phyloP scores from a whole-genome alignment of 1,140 invertebrate genomes.

The Tetranychus cinnabarinus region DNA sequence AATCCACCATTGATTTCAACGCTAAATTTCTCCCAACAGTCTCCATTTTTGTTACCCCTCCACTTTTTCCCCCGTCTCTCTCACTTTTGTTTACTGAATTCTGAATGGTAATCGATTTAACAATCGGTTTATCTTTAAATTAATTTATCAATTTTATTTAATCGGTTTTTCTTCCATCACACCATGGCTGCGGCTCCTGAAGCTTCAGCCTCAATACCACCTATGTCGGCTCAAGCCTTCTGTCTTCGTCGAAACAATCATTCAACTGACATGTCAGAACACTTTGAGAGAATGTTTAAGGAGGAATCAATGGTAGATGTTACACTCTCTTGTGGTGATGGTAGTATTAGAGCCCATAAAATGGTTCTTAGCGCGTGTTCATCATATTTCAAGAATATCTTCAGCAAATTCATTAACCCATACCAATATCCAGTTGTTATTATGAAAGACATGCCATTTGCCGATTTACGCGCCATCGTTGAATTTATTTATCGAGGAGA shows the following conservation, averaged over 20 bases:
- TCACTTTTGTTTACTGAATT: no score
- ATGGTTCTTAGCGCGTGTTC: slow-evolving; percentile 27
- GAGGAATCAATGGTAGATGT: slow-evolving; percentile 5
- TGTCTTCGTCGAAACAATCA: slow-evolving; percentile 1
- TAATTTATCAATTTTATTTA: no score
- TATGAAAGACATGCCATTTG: slow-evolving; percentile 70
- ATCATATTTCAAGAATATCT: slow-evolving; percentile 22
- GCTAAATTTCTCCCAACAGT: no score
- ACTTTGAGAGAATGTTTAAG: slow-evolving; percentile 4
- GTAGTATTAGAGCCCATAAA: slow-evolving; percentile 20
- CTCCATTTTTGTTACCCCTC: no score
- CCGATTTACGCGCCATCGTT: slow-evolving; percentile 69
- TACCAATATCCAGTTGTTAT: slow-evolving; percentile 70
- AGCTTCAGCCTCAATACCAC: no score
- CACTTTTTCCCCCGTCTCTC: no score
- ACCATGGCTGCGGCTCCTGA: no score
- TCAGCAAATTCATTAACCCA: slow-evolving; percentile 36
- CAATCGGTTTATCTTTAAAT: no score
- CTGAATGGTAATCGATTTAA: no score
- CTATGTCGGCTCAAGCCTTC: background rate
- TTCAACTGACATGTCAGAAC: background rate
- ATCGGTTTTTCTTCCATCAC: no score
- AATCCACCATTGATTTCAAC: no score
- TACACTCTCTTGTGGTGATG: slow-evolving; percentile 6
- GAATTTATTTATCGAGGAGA: slow-evolving; percentile 84